These are phyloP conservation scores for Sarcophilus harrisii DNA, from an alignment of 2,797 vertebrate genomes.

Conservation along the genomic window DNA sequence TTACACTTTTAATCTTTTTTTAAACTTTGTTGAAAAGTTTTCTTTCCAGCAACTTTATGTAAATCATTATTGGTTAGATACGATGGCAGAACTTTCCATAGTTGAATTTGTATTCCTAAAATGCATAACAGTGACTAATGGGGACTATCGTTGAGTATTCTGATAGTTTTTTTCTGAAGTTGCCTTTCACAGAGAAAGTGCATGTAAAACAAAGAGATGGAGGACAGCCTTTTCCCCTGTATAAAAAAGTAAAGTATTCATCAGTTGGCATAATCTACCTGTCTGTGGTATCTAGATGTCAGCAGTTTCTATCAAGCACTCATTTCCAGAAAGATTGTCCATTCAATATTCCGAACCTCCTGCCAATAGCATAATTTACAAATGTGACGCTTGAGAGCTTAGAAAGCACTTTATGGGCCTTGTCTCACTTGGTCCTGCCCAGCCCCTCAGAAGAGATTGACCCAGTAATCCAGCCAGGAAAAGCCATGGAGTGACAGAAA, in stretches of 20 bases:
- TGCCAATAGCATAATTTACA: not conserved
- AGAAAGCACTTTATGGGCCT: not conserved
- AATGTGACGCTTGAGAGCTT: not conserved
- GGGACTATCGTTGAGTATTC: not conserved
- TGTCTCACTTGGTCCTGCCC: not conserved
- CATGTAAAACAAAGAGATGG: not conserved
- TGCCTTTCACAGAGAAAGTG: not conserved
- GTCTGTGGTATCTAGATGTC: not conserved
- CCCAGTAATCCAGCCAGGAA: not conserved
- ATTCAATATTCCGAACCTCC: not conserved
- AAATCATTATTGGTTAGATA: not conserved
- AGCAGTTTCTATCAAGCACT: not conserved
- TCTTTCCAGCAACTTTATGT: not conserved
- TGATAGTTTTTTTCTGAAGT: not conserved
- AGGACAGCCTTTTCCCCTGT: not conserved
- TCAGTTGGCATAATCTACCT: not conserved
- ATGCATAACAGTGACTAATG: not conserved
- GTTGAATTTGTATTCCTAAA: not conserved
- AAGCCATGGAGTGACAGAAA: not conserved
- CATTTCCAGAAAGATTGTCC: not conserved
- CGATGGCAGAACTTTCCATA: not conserved
- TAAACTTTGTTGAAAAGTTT: not conserved
- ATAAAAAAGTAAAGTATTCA: not conserved
- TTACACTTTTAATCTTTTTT: not conserved
- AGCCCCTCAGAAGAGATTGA: not conserved